A percentile compares a stretch with the other conserved stretches of the same genome.
These are phyloP conservation scores for Ictidomys tridecemlineatus DNA, from an alignment of 2,113 vertebrate genomes.

Conservation along the genomic window DNA sequence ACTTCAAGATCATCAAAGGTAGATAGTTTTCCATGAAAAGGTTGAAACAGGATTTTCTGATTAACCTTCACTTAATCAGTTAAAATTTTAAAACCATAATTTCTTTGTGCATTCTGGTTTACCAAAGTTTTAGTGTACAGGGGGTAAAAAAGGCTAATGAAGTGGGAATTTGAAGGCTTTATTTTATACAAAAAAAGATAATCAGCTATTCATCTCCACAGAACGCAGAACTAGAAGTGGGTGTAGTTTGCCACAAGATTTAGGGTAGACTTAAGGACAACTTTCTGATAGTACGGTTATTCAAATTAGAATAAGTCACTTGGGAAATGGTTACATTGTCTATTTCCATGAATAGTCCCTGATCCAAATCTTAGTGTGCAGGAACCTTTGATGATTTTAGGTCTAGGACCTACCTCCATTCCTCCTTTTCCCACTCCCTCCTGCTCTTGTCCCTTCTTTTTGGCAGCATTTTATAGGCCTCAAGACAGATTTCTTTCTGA, in stretches of 20 bases:
- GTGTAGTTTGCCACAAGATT: constrained; percentile 36
- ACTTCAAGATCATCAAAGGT: constrained; percentile 66
- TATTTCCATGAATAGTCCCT: not conserved
- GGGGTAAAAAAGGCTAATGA: constrained; percentile 29
- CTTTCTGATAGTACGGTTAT: constrained; percentile 3
- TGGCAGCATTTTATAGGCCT: constrained; percentile 44
- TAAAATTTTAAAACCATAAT: constrained; percentile 2
- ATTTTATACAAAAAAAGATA: constrained; percentile 39
- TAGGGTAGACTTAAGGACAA: constrained; percentile 4
- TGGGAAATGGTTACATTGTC: not conserved
- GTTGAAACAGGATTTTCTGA: constrained; percentile 61
- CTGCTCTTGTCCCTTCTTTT: constrained; percentile 54
- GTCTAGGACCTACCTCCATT: not conserved
- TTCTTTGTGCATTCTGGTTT: constrained; percentile 54
- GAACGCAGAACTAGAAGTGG: constrained; percentile 50
- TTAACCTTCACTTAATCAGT: constrained; percentile 35
- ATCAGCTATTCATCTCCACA: constrained; percentile 1
- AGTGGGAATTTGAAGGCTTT: constrained; percentile 51
- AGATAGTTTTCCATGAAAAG: constrained; percentile 70
- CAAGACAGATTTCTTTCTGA: constrained; percentile 39
- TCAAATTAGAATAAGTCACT: not conserved
- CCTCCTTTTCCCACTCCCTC: not conserved
- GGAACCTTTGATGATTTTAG: not conserved
- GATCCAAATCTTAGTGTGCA: not conserved
- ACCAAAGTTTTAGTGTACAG: constrained; percentile 25